Conservation (phyloP, 2,888 invertebrate species). For the Cremastinae sp. region DNA sequence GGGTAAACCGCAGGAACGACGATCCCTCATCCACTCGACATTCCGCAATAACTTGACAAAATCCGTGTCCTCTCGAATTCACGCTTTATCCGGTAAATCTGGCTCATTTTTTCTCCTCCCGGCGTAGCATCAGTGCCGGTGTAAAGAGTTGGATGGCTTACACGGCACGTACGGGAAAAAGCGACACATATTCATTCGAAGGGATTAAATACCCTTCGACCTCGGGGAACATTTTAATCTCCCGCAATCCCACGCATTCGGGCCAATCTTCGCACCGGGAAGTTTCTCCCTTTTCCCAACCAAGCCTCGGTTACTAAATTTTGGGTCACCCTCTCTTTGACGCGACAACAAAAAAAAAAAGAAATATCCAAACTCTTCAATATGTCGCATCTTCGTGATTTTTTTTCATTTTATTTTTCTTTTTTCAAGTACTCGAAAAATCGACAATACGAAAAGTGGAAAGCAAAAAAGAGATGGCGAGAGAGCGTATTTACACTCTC, state of each 20-base stretch:
- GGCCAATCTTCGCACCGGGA: conserved; percentile 41
- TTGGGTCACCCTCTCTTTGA: conserved; percentile 38
- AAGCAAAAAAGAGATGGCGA: conserved; percentile 8
- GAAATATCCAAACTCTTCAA: conserved; percentile 35
- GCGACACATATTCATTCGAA: conserved; percentile 30
- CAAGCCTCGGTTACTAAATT: conserved; percentile 29
- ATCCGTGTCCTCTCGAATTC: conserved; percentile 13
- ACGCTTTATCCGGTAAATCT: conserved; percentile 28
- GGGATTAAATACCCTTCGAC: conserved; percentile 58
- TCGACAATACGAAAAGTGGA: conserved; percentile 41
- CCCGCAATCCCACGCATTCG: conserved; percentile 59
- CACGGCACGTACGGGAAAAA: conserved; percentile 9
- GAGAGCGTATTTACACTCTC: conserved; percentile 25
- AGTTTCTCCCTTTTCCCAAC: conserved; percentile 17
- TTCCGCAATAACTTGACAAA: conserved; percentile 35
- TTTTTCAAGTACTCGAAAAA: conserved; percentile 49
- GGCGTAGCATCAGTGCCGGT: not conserved
- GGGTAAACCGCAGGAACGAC: conserved; percentile 32
- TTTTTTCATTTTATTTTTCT: conserved; percentile 22
- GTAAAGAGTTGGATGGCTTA: conserved; percentile 46
- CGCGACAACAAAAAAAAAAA: no score
- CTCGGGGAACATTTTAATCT: conserved; percentile 55
- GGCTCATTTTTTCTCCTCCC: conserved; percentile 10
- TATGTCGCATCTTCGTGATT: conserved; percentile 33
- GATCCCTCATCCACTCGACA: conserved; percentile 48